Evolutionary conservation across 1,140 invertebrate genomes (phyloP), one percentile per base, ranked within the genome.

Genomic region (Zaprionus ornatus): DNA sequence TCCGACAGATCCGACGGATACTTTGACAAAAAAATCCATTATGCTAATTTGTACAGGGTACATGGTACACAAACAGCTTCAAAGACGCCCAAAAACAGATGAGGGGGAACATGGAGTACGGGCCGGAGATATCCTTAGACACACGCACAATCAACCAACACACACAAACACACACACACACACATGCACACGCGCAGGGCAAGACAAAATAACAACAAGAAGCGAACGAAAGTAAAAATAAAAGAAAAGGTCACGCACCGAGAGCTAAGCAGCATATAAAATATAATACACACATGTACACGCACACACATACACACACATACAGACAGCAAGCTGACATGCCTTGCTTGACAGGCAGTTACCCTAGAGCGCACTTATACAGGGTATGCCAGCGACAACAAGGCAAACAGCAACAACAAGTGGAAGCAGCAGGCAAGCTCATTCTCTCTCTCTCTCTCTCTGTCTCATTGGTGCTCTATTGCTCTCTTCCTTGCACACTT

Each of bases 171-270:
- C n/a, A 59, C 10, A 15, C 12, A 72, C 3, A 59, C 4, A 29
- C 23, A 59, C 7, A 61, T 23, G 48, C 13, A 17, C n/a, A 9
- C 50, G 57, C n/a, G 55, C 29, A 29, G 29, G 10, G 29, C 9
- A 85, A 81, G 69, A 80, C 77, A 76, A 72, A 35, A 50, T 29
- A 77, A 57, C 45, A 68, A 52, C 60, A 60, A 76, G 78, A 67
- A 66, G 72, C 56, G 72, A 85, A 74, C 77, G 74, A 84, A 78
- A 80, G 82, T 80, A 78, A 79, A 90, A 90, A 77, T 85, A 73
- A 85, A 90, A 85, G 85, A 90, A 90, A 90, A 90, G 85, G 85
- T 90, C 85, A 86, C 82, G 85, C 85, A 90, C 85, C 78, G 72
- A 90, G 75, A 84, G 85, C 85, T 90, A 88, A 88, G 85, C 81